phyloP scores from a whole-genome alignment of 2,888 invertebrate species.

The Icerya purchasi region DNA sequence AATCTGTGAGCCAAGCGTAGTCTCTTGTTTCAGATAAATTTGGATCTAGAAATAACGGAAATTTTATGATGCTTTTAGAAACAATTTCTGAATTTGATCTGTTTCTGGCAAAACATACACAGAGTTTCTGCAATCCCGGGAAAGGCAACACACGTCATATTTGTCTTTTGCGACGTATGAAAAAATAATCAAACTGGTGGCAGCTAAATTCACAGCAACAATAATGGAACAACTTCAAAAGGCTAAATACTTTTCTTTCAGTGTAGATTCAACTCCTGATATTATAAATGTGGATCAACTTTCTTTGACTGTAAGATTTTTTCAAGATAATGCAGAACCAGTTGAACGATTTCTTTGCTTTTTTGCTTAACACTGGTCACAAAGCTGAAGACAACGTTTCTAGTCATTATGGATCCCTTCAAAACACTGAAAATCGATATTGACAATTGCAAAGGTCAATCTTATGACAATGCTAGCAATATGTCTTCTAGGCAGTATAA shows the following conservation, averaged over 20 bases:
- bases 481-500: conserved; percentile 10
- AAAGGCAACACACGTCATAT: conserved; percentile 19
- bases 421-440: conserved; percentile 11
- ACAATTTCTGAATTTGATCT: conserved; percentile 21
- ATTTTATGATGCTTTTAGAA: conserved; percentile 21
- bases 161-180: conserved; percentile 8
- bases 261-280: conserved; percentile 13
- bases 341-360: conserved; percentile 15
- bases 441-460: conserved; percentile 19
- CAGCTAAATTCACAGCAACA: neutral
- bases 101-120: conserved; percentile 20
- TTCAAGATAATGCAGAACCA: conserved; percentile 11
- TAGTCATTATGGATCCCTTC: conserved; percentile 12
- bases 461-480: conserved; percentile 20
- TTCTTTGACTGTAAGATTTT: conserved; percentile 13
- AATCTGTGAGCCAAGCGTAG: conserved; percentile 18
- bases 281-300: conserved; percentile 15
- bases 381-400: conserved; percentile 16
- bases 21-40: conserved; percentile 21
- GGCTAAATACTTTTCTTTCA: conserved; percentile 11
- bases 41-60: conserved; percentile 20
- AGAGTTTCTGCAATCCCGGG: conserved; percentile 20
- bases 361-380: conserved; percentile 15
- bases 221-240: conserved; percentile 2
- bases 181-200: conserved; percentile 9